Base-by-base conservation (phyloP, 2,888 invertebrate species). In the Glomeris marginata region DNA sequence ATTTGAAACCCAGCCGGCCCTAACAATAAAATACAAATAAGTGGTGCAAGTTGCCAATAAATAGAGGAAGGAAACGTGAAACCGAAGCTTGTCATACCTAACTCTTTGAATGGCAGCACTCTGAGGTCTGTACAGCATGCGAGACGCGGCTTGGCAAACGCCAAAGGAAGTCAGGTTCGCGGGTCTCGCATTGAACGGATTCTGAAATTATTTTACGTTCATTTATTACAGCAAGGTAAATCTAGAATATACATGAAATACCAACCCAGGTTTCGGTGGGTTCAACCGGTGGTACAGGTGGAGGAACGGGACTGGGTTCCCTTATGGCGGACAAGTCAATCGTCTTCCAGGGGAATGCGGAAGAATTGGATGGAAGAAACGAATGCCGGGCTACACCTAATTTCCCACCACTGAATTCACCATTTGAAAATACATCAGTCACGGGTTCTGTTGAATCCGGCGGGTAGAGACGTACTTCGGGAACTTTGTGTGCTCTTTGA, bases 121-220 rank as follows among this genome's bases (percentile, higher is more conserved):
- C 41, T 66, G 66, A 6, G 67, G 62, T 41, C 69, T 58, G 56
- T 66, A 66, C n/a, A 62, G 60, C 20, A 65, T 60, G 51, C 66
- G 58, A 53, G 63, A 63, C 5, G 49, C 48, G 10, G 60, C 57
- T 35, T 64, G 61, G 45, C 59, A 60, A 22, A 59, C 59, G 6
- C 66, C 64, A 57, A 84, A 68, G 55, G 81, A 82, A 61, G 77
- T 77, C 56, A 84, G 72, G 42, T 80, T 84, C 57, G 78, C 75
- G 63, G 82, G 78, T 51, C 83, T 69, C 75, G 76, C 76, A 62
- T 76, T 76, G 63, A 76, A 77, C 1, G 76, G 75, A 60, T 74
- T 74, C 61, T 72, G 71, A 70, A 72, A 28, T 8, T n/a, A n/a
- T n/a, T n/a, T n/a, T n/a, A n/a, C n/a, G n/a, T n/a, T n/a, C n/a